phyloP scores from a whole-genome alignment of 2,797 vertebrate genomes.

The Hippopotamyrus pictus region DNA sequence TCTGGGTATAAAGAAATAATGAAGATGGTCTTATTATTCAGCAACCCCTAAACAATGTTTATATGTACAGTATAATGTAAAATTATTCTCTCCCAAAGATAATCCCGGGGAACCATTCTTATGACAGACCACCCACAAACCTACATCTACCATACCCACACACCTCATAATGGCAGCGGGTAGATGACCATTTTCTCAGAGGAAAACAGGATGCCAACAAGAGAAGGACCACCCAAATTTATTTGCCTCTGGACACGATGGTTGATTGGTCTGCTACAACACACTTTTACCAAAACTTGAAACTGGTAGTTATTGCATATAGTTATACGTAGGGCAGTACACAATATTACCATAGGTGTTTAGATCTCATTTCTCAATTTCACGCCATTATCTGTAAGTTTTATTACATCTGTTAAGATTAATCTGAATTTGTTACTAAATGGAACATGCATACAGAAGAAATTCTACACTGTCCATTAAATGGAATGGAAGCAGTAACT shows the following conservation, averaged over 20 bases:
- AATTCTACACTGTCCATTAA: not conserved
- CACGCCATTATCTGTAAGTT: not conserved
- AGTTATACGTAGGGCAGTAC: not conserved
- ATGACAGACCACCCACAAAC: not conserved
- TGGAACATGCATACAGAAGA: not conserved
- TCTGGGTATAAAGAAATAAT: not conserved
- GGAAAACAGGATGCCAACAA: not conserved
- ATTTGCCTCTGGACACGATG: not conserved
- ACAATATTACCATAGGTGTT: not conserved
- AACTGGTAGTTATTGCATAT: not conserved
- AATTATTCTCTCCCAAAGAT: not conserved
- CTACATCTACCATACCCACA: not conserved
- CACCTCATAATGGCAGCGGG: not conserved
- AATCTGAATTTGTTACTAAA: not conserved
- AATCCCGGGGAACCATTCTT: not conserved
- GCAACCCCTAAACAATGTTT: not conserved
- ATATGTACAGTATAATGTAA: not conserved
- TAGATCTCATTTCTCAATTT: not conserved
- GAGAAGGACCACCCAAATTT: not conserved
- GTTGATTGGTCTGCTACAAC: not conserved
- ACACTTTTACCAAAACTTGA: not conserved
- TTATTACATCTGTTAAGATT: not conserved
- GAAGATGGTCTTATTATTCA: not conserved
- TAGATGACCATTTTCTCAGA: not conserved
- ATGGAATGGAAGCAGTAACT: not conserved